These are phyloP conservation scores for Diarsia mendica DNA, from an alignment of 2,888 invertebrate species.

Conservation along the genomic window DNA sequence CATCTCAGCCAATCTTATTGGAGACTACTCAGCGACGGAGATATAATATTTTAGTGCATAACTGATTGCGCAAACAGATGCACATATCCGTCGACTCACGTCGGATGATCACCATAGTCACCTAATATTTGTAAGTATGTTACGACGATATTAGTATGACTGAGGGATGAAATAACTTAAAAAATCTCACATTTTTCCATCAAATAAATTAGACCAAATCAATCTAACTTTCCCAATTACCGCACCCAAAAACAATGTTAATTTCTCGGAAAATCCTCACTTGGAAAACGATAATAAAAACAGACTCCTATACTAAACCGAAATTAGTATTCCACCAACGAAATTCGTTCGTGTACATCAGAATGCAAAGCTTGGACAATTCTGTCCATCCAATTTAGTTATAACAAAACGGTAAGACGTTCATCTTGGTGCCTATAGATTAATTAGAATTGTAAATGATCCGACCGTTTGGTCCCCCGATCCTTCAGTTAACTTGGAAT, in stretches of 20 bases:
- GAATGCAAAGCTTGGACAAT: conserved; percentile 85
- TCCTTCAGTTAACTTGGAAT: conserved; percentile 86
- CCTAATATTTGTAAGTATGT: neutral
- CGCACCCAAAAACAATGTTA: conserved; percentile 48
- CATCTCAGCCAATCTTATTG: neutral
- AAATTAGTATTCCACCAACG: conserved; percentile 79
- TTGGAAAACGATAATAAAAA: conserved; percentile 54
- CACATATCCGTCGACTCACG: too few species aligned
- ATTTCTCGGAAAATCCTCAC: conserved; percentile 51
- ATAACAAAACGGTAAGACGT: conserved; percentile 78
- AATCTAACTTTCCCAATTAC: conserved; percentile 53
- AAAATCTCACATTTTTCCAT: neutral
- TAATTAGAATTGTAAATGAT: conserved; percentile 89
- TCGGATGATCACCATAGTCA: neutral
- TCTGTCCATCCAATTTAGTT: conserved; percentile 80
- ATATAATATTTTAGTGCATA: neutral
- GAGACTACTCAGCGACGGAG: neutral
- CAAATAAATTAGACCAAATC: conserved; percentile 27
- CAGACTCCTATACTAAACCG: conserved; percentile 73
- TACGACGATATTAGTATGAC: too few species aligned
- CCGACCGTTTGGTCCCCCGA: conserved; percentile 78
- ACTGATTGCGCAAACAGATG: too few species aligned
- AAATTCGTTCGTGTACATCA: conserved; percentile 77
- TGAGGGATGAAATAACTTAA: neutral
- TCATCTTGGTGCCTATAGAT: conserved; percentile 83